phyloP scores from a whole-genome alignment of 2,797 vertebrate genomes.

The Rhinogobio ventralis region DNA sequence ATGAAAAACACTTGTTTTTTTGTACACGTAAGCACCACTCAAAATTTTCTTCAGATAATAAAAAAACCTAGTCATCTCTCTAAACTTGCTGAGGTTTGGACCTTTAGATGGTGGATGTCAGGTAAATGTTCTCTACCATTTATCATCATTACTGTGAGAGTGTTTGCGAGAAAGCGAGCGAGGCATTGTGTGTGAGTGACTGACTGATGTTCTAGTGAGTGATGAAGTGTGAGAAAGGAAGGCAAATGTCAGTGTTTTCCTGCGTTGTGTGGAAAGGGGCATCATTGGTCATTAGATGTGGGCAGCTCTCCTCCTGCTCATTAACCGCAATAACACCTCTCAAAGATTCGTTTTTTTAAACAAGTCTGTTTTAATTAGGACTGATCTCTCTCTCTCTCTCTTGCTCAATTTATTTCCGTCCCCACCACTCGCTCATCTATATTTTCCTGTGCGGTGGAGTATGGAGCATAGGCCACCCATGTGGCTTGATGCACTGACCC shows the following conservation, averaged over 20 bases:
- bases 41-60: background rate
- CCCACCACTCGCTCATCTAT: constrained; percentile 13
- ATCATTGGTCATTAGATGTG: constrained; percentile 54
- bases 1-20: background rate
- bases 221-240: constrained; percentile 29
- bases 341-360: constrained; percentile 50
- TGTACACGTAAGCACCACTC: background rate
- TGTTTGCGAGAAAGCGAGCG: constrained; percentile 16
- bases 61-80: constrained; percentile 9
- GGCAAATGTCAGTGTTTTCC: constrained; percentile 48
- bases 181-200: background rate
- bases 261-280: constrained; percentile 29
- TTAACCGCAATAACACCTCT: constrained; percentile 54
- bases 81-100: constrained; percentile 10
- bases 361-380: constrained; percentile 59
- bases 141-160: constrained; percentile 67
- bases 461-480: background rate
- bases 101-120: constrained; percentile 30
- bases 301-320: constrained; percentile 53
- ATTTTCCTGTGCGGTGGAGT: constrained; percentile 25
- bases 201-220: constrained; percentile 26
- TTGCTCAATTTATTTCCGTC: background rate
- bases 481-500: constrained; percentile 34
- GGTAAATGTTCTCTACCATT: constrained; percentile 59
- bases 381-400: constrained; percentile 7